Conservation (phyloP, 2,113 vertebrate species). For the Oceanites oceanicus region DNA sequence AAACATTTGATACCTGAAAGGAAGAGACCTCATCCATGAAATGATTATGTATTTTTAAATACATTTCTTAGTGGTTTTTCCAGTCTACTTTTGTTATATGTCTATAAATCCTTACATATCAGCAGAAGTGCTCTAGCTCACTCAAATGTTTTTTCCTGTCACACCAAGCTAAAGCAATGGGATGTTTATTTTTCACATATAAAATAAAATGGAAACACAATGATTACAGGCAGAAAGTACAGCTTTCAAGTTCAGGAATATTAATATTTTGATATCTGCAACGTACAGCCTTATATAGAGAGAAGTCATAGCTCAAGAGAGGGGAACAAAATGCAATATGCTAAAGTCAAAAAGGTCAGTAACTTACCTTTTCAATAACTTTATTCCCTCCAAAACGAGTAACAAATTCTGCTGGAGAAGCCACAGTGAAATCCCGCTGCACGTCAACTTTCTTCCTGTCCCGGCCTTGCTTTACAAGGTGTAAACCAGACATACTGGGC, state of each 20-base stretch:
- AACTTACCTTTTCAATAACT: conserved; percentile 94
- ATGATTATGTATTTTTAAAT: background rate
- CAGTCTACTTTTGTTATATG: background rate
- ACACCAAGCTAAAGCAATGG: background rate
- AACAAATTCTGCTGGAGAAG: conserved; percentile 97
- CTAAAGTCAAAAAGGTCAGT: background rate
- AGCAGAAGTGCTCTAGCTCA: background rate
- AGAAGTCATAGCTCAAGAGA: background rate
- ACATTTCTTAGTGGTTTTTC: background rate
- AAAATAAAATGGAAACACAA: background rate
- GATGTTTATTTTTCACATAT: background rate
- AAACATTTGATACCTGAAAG: background rate
- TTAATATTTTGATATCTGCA: background rate
- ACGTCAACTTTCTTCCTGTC: conserved; percentile 92
- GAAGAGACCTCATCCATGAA: background rate
- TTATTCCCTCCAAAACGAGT: conserved; percentile 97
- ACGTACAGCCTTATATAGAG: background rate
- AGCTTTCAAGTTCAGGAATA: background rate
- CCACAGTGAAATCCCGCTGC: conserved; percentile 96
- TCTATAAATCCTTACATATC: background rate
- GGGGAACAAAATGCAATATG: background rate
- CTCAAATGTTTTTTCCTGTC: background rate
- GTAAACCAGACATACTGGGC: conserved; percentile 98
- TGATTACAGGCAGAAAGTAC: background rate
- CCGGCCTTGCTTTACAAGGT: conserved; percentile 92